These are phyloP conservation scores for Marisa cornuarietis DNA, from an alignment of 1,140 invertebrate genomes.

Conservation along the genomic window DNA sequence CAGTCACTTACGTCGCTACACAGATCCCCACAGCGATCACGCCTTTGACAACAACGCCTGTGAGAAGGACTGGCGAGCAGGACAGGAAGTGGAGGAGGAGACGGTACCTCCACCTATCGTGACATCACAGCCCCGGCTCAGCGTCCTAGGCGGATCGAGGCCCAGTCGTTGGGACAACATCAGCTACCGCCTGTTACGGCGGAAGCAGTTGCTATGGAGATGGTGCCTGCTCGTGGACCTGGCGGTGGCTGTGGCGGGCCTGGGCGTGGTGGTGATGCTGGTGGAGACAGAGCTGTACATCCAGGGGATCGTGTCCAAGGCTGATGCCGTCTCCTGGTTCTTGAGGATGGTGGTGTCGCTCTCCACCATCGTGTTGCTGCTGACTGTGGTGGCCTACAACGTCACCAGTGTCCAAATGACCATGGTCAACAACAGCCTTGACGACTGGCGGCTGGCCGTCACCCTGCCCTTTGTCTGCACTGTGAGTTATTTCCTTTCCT, in stretches of 20 bases:
- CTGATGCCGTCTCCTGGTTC: conserved; percentile 40
- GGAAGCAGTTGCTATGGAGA: conserved; percentile 52
- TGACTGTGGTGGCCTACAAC: conserved; percentile 57
- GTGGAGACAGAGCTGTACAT: conserved; percentile 56
- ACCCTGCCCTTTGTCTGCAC: conserved; percentile 52
- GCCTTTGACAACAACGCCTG: not conserved
- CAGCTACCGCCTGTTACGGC: conserved; percentile 50
- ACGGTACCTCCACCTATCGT: not conserved
- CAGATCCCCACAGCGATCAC: conserved; percentile 29
- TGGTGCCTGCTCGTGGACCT: conserved; percentile 52
- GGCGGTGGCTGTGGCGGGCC: conserved; percentile 47
- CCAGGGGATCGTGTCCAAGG: conserved; percentile 36
- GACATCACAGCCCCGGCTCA: not conserved
- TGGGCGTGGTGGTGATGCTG: conserved; percentile 60
- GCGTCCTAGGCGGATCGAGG: not conserved
- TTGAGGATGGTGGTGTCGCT: conserved; percentile 56
- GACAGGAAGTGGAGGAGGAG: not conserved
- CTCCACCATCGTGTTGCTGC: conserved; percentile 55
- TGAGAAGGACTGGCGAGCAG: not conserved
- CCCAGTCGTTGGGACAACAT: conserved; percentile 48
- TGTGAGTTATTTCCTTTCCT: conserved; percentile 49
- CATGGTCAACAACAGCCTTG: conserved; percentile 61
- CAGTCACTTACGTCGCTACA: conserved; percentile 43
- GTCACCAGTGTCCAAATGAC: conserved; percentile 56
- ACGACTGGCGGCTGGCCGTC: conserved; percentile 61